Evolutionary conservation across 1,140 invertebrate genomes (phyloP), one percentile per base, ranked within the genome.

Genomic region (Ylistrum balloti): DNA sequence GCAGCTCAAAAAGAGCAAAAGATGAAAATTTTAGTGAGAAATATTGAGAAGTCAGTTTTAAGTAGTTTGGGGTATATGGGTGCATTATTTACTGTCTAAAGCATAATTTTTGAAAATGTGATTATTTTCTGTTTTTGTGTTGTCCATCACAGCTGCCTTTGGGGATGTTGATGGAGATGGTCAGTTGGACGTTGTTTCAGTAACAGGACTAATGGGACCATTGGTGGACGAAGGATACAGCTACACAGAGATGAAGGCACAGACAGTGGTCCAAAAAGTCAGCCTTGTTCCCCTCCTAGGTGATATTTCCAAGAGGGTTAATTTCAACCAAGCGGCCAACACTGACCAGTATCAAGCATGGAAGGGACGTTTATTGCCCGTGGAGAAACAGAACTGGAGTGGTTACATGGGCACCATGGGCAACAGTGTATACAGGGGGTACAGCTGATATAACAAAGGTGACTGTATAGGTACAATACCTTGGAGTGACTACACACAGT

Each of bases 161-260:
- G 92, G 91, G 15, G 93, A 94, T 86, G 90, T 93, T 20, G 92
- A 94, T 88, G 93, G 92, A 0, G 93, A 94, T 90, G 92, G 92
- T 13, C 33, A 88, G 33, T n/a, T 90, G 32, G 93, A 94, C 89
- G 20, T 93, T 33, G 90, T 94, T 32, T 86, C 85, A 33, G 5
- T 92, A 22, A 85, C 89, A 22, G 32, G 35, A 10, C 17, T 91
- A 33, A 32, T 33, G n/a, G 91, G 86, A 45, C 86, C 90, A 20
- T 34, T 86, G 33, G 33, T 91, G 17, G 89, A 90, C 20, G 74
- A 87, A 28, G 56, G 89, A 13, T 92, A 90, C 41, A 90, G 88
- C 85, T 90, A 88, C 74, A 45, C 28, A 15, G 15, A 41, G 9
- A 89, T 88, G 35, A 28, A 88, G 20, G 87, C 56, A 20, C 33